Base-by-base conservation (phyloP, 2,113 vertebrate genomes). In the Rhegmatorhina hoffmannsi region DNA sequence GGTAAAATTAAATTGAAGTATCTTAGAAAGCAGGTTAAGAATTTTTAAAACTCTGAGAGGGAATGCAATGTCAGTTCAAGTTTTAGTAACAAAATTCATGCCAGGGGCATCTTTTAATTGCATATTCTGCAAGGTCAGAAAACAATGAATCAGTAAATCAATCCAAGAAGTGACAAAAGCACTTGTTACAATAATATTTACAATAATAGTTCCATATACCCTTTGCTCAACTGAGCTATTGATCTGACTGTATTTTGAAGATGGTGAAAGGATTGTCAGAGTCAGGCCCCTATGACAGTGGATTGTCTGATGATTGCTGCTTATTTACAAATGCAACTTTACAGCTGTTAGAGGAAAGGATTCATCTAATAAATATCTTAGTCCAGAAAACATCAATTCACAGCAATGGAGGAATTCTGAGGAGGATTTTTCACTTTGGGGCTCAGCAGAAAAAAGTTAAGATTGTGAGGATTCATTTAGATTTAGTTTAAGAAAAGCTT, bases 61-160 rank as follows among this genome's bases (percentile, higher is more conserved):
- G 89, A 92, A 58, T 0, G 0, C 14, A 31, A 44, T 19, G 10
- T 25, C 38, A 72, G 6, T 43, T 85, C 50, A 52, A 94, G 29
- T 47, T 74, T 55, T 63, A 67, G 44, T 70, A 88, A 31, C 29
- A 44, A 6, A 59, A 81, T 81, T 46, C 38, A 7, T 56, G 66
- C 28, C 5, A 4, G 19, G 19, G 52, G 17, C 85, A 62, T 64
- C 38, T 74, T 96, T 84, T 87, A 75, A 78, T 50, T 70, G 59
- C 3, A 2, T 34, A 33, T 69, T 88, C 43, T 90, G 67, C 63
- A 81, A 80, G 68, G 75, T 73, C 68, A 29, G 44, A 62, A 87
- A 80, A 91, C 84, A 92, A 87, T 70, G 88, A 44, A 40, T 88
- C 23, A 78, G 31, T 88, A 93, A 94, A 84, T 93, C 59, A 70